Evolutionary conservation across 2,888 invertebrate species (phyloP).

Genomic region (Nesidiocoris tenuis): DNA sequence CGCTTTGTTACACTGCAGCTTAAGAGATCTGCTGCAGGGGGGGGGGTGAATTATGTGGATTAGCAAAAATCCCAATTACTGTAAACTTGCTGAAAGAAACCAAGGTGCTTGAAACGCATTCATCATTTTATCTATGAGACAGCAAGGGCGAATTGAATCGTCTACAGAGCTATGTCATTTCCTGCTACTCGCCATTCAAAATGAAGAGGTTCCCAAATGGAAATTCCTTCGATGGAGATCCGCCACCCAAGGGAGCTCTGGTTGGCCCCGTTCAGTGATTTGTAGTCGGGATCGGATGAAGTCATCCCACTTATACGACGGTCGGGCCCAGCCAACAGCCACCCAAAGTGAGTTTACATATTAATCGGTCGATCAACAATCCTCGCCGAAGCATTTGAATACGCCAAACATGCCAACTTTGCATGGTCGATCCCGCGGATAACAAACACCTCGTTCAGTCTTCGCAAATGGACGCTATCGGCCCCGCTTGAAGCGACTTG

Average conservation of each 20-base stretch:
- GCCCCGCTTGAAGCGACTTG: not conserved
- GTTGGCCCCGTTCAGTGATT: not conserved
- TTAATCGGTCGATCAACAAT: not conserved
- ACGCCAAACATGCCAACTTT: not conserved
- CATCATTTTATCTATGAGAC: too few relatives aligned
- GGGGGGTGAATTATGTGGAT: too few relatives aligned
- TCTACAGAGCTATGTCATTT: not conserved
- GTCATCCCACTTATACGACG: not conserved
- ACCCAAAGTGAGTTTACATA: not conserved
- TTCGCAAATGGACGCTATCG: not conserved
- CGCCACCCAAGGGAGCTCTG: not conserved
- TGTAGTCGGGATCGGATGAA: not conserved
- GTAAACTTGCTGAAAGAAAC: too few relatives aligned
- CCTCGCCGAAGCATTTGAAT: not conserved
- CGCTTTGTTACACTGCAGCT: too few relatives aligned
- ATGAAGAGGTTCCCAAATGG: not conserved
- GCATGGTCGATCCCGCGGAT: not conserved
- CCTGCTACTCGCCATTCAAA: not conserved
- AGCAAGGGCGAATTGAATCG: not conserved
- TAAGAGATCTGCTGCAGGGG: too few relatives aligned
- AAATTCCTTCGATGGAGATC: not conserved
- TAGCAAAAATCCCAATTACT: too few relatives aligned
- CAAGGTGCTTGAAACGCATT: too few relatives aligned
- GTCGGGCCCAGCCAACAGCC: not conserved
- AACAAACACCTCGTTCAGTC: not conserved